phyloP scores from a whole-genome alignment of 2,888 invertebrate species.

The Leucozona laternaria region DNA sequence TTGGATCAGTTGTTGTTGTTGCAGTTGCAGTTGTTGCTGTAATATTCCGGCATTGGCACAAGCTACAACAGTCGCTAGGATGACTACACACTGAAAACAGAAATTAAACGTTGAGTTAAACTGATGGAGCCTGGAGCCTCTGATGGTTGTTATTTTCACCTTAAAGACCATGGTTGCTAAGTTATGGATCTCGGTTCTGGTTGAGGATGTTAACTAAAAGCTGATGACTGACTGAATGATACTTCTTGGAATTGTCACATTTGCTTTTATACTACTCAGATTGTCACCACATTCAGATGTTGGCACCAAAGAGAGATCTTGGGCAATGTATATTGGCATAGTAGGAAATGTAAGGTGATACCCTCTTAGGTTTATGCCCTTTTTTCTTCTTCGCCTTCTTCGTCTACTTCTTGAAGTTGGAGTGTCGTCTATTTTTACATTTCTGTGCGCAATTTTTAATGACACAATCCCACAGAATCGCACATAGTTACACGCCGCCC shows the following conservation, averaged over 20 bases:
- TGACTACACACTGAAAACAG: conserved; percentile 76
- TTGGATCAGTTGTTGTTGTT: conserved; percentile 62
- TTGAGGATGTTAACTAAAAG: conserved; percentile 66
- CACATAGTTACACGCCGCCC: conserved; percentile 50
- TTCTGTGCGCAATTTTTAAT: conserved; percentile 50
- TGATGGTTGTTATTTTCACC: conserved; percentile 41
- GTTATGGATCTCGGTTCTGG: conserved; percentile 60
- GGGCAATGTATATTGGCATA: conserved; percentile 33
- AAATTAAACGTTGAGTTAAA: not conserved
- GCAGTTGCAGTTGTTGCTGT: conserved; percentile 40
- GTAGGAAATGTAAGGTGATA: conserved; percentile 72
- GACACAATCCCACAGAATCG: conserved; percentile 66
- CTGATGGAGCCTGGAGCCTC: too few relatives aligned
- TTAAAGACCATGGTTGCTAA: conserved; percentile 73
- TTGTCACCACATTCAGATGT: conserved; percentile 15
- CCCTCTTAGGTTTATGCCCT: conserved; percentile 66
- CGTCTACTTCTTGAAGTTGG: not conserved
- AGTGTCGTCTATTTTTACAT: conserved; percentile 41
- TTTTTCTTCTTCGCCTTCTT: conserved; percentile 27
- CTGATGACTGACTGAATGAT: conserved; percentile 70
- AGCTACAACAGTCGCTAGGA: conserved; percentile 76
- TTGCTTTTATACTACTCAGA: conserved; percentile 59
- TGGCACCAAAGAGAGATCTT: conserved; percentile 60
- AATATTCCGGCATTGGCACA: conserved; percentile 77
- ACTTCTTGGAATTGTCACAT: conserved; percentile 47